Conservation (phyloP, 1,140 invertebrate genomes). For the Drosophila ogumai region DNA sequence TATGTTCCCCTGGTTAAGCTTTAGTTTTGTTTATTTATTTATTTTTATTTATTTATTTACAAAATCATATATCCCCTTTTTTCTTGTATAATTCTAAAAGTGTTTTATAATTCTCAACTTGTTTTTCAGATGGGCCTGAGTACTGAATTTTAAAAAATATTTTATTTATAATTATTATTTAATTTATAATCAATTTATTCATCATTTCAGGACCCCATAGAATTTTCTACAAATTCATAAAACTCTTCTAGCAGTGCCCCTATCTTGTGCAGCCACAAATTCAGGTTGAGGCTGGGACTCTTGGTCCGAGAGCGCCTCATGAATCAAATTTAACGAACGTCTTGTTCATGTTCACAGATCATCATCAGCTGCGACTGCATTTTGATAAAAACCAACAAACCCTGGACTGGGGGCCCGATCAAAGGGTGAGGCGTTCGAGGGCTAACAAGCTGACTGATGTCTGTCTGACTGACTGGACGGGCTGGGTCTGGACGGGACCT, state of each 20-base stretch:
- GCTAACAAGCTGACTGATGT: slow-evolving; percentile 81
- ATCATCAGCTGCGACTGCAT: slow-evolving; percentile 83
- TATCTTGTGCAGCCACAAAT: slow-evolving; percentile 2
- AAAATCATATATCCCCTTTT: not conserved
- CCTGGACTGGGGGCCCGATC: not conserved
- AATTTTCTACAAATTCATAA: not conserved
- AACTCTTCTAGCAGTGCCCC: slow-evolving; percentile 7
- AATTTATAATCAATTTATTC: not conserved
- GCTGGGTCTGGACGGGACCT: slow-evolving; percentile 1
- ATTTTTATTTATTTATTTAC: not conserved
- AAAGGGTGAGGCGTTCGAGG: slow-evolving; percentile 30
- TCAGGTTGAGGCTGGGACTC: slow-evolving; percentile 23
- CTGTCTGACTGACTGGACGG: slow-evolving; percentile 55
- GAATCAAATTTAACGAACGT: slow-evolving; percentile 85
- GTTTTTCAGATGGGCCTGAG: not conserved
- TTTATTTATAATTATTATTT: too few species aligned
- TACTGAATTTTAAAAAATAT: too few species aligned
- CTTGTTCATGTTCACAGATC: slow-evolving; percentile 84
- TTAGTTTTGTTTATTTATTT: not conserved
- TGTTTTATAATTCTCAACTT: not conserved
- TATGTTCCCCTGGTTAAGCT: too few species aligned
- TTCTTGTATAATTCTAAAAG: not conserved
- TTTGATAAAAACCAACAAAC: slow-evolving; percentile 80
- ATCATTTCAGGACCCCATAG: not conserved
- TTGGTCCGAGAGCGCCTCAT: slow-evolving; percentile 66